Base-by-base conservation (phyloP, 2,888 invertebrate species). In the Ceraclea dissimilis region DNA sequence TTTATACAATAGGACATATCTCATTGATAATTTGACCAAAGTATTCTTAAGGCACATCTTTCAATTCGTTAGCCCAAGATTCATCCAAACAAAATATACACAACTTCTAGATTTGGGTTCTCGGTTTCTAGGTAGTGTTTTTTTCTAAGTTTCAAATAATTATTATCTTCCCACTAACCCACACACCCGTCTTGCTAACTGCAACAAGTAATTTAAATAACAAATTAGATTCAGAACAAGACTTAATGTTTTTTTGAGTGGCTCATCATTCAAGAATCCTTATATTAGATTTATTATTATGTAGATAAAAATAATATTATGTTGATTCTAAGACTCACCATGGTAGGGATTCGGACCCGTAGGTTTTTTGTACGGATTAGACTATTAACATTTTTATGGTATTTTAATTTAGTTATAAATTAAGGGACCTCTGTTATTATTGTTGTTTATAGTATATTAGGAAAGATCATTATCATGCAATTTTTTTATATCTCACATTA, bases 161-260 rank as follows among this genome's bases (percentile, higher is more conserved):
- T 39, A 39, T 39, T 39, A 16, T 39, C 8, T 39, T 39, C 2
- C 16, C 16, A 31, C 11, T 39, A n/a, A 8, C 16, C 16, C 39
- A 39, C 5, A 39, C 39, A 39, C 39, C 16, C 4, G 16, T 39
- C 13, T 13, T 4, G 13, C 13, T 13, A 39, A 39, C 13, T 39
- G 16, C 46, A 54, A 54, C 47, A 51, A 31, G 31, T 54, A 20
- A 59, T 61, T 59, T 61, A 57, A 61, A 59, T 59, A 53, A 56
- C 57, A 59, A 59, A 61, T 61, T 50, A 54, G 57, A 43, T 48
- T 59, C 52, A 51, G 51, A 60, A 49, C 53, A 56, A 49, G 52
- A 47, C 50, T 44, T 55, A 55, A 59, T 57, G 56, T 47, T 54
- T 47, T 34, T 59, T 59, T 59, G 54, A 57, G 54, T 44, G 43